Base-by-base conservation (phyloP, 2,797 vertebrate species). In the Gephyroberyx darwinii region DNA sequence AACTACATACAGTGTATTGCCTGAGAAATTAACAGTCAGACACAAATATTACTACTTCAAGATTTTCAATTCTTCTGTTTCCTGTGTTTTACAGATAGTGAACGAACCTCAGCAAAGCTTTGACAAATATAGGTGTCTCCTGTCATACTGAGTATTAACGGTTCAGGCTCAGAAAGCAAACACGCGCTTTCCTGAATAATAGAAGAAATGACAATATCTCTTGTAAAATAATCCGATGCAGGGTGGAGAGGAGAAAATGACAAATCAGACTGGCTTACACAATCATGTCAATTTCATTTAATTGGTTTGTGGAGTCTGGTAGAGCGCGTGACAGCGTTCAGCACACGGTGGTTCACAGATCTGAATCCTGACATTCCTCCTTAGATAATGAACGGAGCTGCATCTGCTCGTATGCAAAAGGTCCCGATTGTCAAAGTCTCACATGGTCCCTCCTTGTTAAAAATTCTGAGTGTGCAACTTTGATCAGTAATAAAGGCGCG, bases 221-320 rank as follows among this genome's bases (percentile, higher is more conserved):
- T 61, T 76, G 73, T 84, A 72, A 79, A 79, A 80, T 60, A 75
- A 77, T 81, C 71, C 68, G 55, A 69, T 65, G 51, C 59, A 65
- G 70, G 33, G 54, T 69, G 48, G 33, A 20, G 33, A 20, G 31
- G 17, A 51, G 65, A 74, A 53, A 75, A 45, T 80, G 75, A 83
- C 62, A 73, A 75, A 81, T 77, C 76, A 67, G 53, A 75, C 74
- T 0, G 61, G 77, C 84, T 84, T 81, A 67, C 75, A 81, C 78
- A 89, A 82, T 87, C 88, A 84, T 90, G 90, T 91, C 91, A 91
- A 71, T 92, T 93, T 86, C 50, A 48, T 87, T 88, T 89, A 93
- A 93, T 93, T 93, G 91, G 90, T 86, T 80, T 84, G 84, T 78
- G 64, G 69, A 64, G 72, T 65, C 77, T 83, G 77, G 77, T 60